phyloP scores from a whole-genome alignment of 2,797 vertebrate genomes.

The Gallinago stenura region DNA sequence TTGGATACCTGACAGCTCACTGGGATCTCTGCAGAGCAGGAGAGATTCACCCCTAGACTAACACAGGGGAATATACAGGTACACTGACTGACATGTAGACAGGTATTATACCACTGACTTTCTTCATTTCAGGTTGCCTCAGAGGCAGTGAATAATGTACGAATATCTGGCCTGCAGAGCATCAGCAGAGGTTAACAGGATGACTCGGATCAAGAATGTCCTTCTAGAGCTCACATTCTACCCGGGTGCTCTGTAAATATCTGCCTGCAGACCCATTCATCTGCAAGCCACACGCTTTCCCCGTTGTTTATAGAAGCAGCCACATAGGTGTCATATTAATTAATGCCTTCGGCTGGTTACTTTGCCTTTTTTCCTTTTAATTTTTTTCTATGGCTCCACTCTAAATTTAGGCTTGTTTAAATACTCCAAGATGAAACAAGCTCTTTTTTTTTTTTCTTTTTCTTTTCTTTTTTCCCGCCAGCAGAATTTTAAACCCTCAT shows the following conservation, averaged over 20 bases:
- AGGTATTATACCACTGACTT: background rate
- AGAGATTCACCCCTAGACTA: background rate
- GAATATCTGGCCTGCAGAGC: background rate
- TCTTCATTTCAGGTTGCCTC: background rate
- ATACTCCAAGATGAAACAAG: conserved; percentile 15
- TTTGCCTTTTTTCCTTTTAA: conserved; percentile 3
- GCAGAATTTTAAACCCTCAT: conserved; percentile 16
- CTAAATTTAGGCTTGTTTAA: conserved; percentile 67
- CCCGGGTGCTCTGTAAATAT: background rate
- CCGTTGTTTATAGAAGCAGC: background rate
- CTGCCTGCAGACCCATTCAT: background rate
- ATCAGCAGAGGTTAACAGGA: background rate
- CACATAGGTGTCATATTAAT: conserved; percentile 24
- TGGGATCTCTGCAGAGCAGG: background rate
- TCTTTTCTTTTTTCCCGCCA: background rate
- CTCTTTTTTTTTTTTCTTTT: background rate
- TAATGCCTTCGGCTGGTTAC: conserved; percentile 17
- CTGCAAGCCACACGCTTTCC: background rate
- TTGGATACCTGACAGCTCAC: background rate
- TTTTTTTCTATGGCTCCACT: background rate
- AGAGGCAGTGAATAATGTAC: background rate
- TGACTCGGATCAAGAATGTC: rapidly evolving
- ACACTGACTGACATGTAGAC: rapidly evolving
- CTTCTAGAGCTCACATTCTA: background rate
- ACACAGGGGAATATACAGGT: background rate